phyloP scores from a whole-genome alignment of 1,140 invertebrate species.

The Drosophila arawakana region DNA sequence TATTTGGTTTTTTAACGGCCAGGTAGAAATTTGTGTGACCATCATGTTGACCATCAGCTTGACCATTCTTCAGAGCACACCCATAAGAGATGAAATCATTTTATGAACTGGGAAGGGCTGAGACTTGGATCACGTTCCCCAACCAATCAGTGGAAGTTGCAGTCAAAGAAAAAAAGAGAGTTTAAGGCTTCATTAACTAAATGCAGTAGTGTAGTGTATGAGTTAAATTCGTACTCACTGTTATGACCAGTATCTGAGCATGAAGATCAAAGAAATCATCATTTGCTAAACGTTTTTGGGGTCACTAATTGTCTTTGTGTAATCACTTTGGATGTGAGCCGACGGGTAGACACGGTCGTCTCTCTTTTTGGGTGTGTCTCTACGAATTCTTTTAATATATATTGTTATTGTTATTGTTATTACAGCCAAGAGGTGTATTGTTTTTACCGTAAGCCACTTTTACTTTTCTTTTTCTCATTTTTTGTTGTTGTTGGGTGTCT shows the following conservation, averaged over 20 bases:
- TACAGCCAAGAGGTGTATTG: neutral
- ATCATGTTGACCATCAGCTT: constrained; percentile 40
- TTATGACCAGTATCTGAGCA: constrained; percentile 54
- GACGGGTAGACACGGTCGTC: constrained; percentile 36
- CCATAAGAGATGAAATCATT: constrained; percentile 20
- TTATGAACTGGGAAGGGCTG: constrained; percentile 36
- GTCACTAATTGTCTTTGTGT: constrained; percentile 74
- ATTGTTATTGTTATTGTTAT: constrained; percentile 29
- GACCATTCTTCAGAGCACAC: constrained; percentile 66
- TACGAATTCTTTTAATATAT: constrained; percentile 45
- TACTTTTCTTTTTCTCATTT: constrained; percentile 54
- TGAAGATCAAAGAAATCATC: constrained; percentile 68
- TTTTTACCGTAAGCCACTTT: constrained; percentile 79
- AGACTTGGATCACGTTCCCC: constrained; percentile 46
- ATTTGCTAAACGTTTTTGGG: constrained; percentile 78
- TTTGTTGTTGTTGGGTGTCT: constrained; percentile 1
- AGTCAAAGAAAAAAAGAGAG: constrained; percentile 62
- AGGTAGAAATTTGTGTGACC: constrained; percentile 64
- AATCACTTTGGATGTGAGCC: constrained; percentile 41
- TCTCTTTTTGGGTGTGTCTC: constrained; percentile 58
- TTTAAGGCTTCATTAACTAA: constrained; percentile 72
- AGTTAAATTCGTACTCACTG: constrained; percentile 20
- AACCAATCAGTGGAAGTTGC: too few relatives aligned
- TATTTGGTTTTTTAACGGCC: constrained; percentile 23
- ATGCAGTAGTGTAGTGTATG: constrained; percentile 53